Evolutionary conservation across 2,113 vertebrate species (phyloP).

Genomic region (Petromus typicus): DNA sequence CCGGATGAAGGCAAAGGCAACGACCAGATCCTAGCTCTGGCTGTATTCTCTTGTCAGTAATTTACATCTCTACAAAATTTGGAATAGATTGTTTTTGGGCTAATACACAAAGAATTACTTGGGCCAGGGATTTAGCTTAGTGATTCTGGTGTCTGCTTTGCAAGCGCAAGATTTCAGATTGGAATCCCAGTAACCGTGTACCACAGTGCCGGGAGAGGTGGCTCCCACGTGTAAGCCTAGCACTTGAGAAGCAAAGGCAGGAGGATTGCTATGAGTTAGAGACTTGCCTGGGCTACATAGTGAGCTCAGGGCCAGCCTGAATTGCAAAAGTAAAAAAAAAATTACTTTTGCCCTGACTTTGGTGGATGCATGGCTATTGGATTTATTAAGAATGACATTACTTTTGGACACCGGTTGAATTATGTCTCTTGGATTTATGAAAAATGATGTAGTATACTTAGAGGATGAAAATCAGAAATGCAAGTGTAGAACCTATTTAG

Average conservation of each 20-base stretch:
- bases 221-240: too few species aligned
- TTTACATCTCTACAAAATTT: neutral
- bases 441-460: neutral
- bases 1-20: neutral
- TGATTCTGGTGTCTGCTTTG: too few species aligned
- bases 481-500: neutral
- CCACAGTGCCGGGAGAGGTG: too few species aligned
- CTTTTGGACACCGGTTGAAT: neutral
- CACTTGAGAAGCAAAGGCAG: too few species aligned
- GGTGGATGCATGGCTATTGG: neutral
- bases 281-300: too few species aligned
- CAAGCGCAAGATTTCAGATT: too few species aligned
- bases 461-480: slow-evolving; percentile 48
- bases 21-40: neutral
- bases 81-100: neutral
- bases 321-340: too few species aligned
- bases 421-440: neutral
- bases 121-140: too few species aligned
- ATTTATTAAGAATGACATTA: neutral
- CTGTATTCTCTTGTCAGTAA: neutral
- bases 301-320: too few species aligned
- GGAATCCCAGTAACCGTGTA: too few species aligned
- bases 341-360: neutral
- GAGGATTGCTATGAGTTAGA: too few species aligned
- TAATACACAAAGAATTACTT: neutral